Evolutionary conservation across 2,113 vertebrate genomes (phyloP).

Genomic region (Microcebus tavaratra): DNA sequence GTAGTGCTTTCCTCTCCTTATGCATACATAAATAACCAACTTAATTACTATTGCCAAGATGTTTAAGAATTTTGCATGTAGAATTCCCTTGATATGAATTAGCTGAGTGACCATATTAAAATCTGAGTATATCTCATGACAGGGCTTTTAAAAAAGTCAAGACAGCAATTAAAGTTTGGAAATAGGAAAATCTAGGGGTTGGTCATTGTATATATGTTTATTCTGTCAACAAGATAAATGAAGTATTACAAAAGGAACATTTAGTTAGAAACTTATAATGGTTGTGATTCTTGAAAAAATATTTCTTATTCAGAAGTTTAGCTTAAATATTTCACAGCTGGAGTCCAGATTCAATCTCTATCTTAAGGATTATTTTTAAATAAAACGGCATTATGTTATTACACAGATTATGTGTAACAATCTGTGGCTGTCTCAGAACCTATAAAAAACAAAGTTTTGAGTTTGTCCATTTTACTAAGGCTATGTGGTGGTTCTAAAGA

Average conservation of each 20-base stretch:
- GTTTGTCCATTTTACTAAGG: constrained; percentile 11
- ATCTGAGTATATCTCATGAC: not conserved
- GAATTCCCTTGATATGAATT: not conserved
- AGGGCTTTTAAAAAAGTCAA: not conserved
- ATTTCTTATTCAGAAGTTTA: not conserved
- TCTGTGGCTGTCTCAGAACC: not conserved
- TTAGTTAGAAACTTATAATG: constrained; percentile 9
- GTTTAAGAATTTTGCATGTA: constrained; percentile 4
- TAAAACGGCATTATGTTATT: not conserved
- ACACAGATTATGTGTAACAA: not conserved
- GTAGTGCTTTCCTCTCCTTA: not conserved
- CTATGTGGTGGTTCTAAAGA: not conserved
- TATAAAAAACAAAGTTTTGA: not conserved
- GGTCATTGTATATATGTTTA: not conserved
- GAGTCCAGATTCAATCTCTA: not conserved
- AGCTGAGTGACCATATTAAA: not conserved
- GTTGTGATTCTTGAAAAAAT: constrained; percentile 28
- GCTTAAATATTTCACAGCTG: not conserved
- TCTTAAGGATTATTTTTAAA: not conserved
- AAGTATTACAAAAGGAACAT: not conserved
- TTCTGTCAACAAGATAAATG: not conserved
- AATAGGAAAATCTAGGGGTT: not conserved
- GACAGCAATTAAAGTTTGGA: not conserved
- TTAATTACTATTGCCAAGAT: not conserved
- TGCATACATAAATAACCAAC: not conserved